Conservation (phyloP, 2,797 vertebrate genomes). For the Artibeus lituratus region DNA sequence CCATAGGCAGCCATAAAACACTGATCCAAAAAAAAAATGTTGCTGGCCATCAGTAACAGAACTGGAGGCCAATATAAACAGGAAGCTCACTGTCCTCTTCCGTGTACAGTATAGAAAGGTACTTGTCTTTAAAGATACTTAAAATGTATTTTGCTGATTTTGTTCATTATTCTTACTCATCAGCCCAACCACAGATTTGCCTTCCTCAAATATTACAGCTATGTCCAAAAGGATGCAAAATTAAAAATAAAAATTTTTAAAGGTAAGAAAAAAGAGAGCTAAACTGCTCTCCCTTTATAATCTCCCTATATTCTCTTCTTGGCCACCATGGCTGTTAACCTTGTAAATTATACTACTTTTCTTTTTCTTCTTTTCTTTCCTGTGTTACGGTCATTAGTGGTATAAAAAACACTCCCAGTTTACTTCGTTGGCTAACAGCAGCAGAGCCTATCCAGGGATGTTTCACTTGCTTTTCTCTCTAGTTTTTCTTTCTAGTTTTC, state of each 20-base stretch:
- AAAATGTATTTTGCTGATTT: neutral
- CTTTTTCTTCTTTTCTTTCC: slow-evolving; percentile 47
- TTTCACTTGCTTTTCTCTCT: slow-evolving; percentile 63
- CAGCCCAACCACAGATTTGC: slow-evolving; percentile 34
- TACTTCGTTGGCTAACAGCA: slow-evolving; percentile 45
- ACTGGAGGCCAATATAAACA: neutral
- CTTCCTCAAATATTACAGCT: slow-evolving; percentile 44
- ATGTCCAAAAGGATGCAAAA: slow-evolving; percentile 54
- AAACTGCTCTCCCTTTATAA: neutral
- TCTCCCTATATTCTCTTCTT: slow-evolving; percentile 58
- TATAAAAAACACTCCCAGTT: neutral
- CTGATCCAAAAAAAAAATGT: neutral
- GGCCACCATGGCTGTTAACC: slow-evolving; percentile 57
- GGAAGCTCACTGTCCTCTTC: neutral
- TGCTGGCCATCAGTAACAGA: neutral
- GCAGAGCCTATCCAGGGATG: neutral
- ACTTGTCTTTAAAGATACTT: neutral
- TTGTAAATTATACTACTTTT: slow-evolving; percentile 68
- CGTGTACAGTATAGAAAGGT: neutral
- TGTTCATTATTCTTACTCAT: slow-evolving; percentile 60
- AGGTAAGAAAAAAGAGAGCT: neutral
- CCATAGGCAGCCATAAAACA: neutral
- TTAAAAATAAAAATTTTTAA: neutral
- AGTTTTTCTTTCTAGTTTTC: slow-evolving; percentile 2
- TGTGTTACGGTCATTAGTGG: slow-evolving; percentile 54